These are phyloP conservation scores for Drosophila ezoana DNA, from an alignment of 2,888 invertebrate genomes.

Conservation along the genomic window DNA sequence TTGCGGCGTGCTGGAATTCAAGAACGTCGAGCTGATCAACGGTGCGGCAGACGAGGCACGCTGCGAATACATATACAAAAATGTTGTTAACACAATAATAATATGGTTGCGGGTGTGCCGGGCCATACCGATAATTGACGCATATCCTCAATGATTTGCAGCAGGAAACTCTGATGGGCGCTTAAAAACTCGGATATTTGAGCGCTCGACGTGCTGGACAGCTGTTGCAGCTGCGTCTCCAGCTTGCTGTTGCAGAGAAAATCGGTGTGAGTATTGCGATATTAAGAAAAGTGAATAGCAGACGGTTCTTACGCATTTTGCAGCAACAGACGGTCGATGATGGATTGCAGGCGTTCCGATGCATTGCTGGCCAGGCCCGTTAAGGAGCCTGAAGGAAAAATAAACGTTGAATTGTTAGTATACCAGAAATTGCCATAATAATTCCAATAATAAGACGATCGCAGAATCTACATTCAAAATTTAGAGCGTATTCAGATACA, in stretches of 20 bases:
- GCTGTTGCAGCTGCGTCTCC: constrained; percentile 74
- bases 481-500: too few relatives aligned
- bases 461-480: too few relatives aligned
- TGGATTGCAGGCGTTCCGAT: constrained; percentile 79
- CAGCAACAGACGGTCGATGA: constrained; percentile 79
- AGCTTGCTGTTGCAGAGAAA: constrained; percentile 68
- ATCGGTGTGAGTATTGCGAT: background rate
- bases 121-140: constrained; percentile 79
- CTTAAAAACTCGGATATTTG: constrained; percentile 81
- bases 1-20: constrained; percentile 83
- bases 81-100: background rate
- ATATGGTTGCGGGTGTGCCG: background rate
- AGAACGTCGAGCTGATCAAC: constrained; percentile 65
- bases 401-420: too few relatives aligned
- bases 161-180: constrained; percentile 80
- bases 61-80: constrained; percentile 15
- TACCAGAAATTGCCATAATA: too few relatives aligned
- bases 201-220: constrained; percentile 73
- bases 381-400: constrained; percentile 61
- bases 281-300: too few relatives aligned
- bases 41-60: constrained; percentile 56
- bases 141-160: constrained; percentile 83
- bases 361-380: constrained; percentile 74
- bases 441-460: too few relatives aligned
- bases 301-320: constrained; percentile 78